Conservation (phyloP, 2,888 invertebrate species). For the Balanococcus diminutus region DNA sequence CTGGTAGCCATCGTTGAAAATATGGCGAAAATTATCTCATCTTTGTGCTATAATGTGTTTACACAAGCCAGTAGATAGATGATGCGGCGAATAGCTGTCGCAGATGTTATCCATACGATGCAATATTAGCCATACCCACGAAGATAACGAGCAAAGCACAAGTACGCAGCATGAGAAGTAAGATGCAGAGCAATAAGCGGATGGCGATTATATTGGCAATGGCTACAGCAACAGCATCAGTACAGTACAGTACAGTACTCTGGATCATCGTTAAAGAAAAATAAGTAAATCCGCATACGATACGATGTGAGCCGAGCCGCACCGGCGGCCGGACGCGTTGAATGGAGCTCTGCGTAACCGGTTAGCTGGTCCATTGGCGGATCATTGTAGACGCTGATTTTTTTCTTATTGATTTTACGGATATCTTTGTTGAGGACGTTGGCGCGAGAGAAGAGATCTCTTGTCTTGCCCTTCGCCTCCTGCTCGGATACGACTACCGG, state of each 20-base stretch:
- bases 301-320: no score
- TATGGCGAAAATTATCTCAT: conserved; percentile 24
- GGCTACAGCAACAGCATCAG: not conserved
- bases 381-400: not conserved
- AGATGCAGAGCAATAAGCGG: not conserved
- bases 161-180: not conserved
- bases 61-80: not conserved
- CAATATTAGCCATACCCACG: not conserved
- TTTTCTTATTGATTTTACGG: conserved; percentile 16
- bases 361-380: not conserved
- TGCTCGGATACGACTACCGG: not conserved
- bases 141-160: not conserved
- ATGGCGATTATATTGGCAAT: not conserved
- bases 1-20: not conserved
- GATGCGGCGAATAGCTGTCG: not conserved
- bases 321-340: not conserved
- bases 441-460: not conserved
- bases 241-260: no score
- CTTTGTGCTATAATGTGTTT: not conserved
- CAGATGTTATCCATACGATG: not conserved
- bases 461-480: not conserved
- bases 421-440: conserved; percentile 17
- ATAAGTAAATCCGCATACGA: not conserved
- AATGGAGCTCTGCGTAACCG: not conserved
- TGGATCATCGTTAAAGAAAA: not conserved